These are phyloP conservation scores for Poeciliopsis prolifica DNA, from an alignment of 2,113 vertebrate species.

Conservation along the genomic window DNA sequence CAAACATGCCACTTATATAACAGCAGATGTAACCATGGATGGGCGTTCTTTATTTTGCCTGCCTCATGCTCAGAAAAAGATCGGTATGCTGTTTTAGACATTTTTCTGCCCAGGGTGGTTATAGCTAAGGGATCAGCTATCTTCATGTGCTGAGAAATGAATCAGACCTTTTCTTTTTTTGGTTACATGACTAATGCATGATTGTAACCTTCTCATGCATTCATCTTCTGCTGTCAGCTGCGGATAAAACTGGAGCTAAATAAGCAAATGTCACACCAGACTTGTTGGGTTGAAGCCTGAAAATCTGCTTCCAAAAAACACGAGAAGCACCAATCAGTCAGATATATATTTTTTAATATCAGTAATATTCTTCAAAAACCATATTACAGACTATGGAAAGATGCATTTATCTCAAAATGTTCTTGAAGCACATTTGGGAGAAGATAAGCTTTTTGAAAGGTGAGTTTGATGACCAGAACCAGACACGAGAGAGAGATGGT, in stretches of 20 bases:
- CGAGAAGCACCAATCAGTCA: neutral
- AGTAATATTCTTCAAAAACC: neutral
- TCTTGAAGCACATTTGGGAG: conserved; percentile 59
- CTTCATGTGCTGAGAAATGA: neutral
- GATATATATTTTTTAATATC: neutral
- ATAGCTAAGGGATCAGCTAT: neutral
- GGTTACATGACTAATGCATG: neutral
- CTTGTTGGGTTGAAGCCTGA: neutral
- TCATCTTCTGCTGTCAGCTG: neutral
- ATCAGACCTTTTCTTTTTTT: neutral
- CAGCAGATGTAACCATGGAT: neutral
- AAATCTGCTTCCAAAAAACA: neutral
- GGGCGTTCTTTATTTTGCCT: neutral
- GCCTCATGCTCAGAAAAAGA: neutral
- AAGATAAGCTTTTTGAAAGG: conserved; percentile 41
- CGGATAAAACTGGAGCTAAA: neutral
- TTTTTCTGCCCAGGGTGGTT: neutral
- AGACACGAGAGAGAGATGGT: conserved; percentile 50
- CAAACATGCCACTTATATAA: neutral
- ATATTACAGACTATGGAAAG: conserved; percentile 50
- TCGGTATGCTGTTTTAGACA: neutral
- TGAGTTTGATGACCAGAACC: conserved; percentile 49
- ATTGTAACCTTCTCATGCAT: neutral
- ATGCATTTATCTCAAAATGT: conserved; percentile 78
- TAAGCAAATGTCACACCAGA: neutral